These are phyloP conservation scores for Drosophila hydei DNA, from an alignment of 1,140 invertebrate species.

Conservation along the genomic window DNA sequence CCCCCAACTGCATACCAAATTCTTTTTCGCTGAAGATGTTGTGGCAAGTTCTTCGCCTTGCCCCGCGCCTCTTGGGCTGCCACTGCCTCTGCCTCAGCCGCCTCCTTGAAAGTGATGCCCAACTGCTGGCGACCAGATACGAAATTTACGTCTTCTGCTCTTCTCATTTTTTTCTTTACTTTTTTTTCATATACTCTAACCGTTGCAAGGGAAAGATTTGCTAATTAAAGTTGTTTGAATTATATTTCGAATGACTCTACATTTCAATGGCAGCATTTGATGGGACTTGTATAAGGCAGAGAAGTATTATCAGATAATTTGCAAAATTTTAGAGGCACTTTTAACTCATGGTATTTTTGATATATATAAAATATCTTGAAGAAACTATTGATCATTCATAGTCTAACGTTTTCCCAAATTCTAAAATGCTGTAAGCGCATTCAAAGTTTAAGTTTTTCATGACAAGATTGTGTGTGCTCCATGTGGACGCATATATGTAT, in stretches of 20 bases:
- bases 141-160: constrained; percentile 72
- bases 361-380: no score
- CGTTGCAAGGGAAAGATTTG: not conserved
- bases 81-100: not conserved
- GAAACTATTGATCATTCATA: no score
- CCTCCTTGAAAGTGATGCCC: constrained; percentile 70
- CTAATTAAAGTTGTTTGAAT: not conserved
- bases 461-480: constrained; percentile 8
- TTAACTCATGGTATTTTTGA: no score
- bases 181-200: constrained; percentile 30
- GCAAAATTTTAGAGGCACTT: no score
- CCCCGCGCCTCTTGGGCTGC: not conserved
- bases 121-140: constrained; percentile 63
- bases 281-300: no score
- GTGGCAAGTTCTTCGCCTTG: constrained; percentile 62
- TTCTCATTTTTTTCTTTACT: constrained; percentile 15
- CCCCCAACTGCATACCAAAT: constrained; percentile 79
- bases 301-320: no score
- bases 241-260: not conserved
- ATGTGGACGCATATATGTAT: constrained; percentile 49
- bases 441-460: constrained; percentile 11
- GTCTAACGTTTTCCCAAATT: not conserved
- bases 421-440: constrained; percentile 36
- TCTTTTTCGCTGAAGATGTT: constrained; percentile 73
- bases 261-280: not conserved